These are phyloP conservation scores for Catostomus latipinnis DNA, from an alignment of 2,797 vertebrate genomes.

Conservation along the genomic window DNA sequence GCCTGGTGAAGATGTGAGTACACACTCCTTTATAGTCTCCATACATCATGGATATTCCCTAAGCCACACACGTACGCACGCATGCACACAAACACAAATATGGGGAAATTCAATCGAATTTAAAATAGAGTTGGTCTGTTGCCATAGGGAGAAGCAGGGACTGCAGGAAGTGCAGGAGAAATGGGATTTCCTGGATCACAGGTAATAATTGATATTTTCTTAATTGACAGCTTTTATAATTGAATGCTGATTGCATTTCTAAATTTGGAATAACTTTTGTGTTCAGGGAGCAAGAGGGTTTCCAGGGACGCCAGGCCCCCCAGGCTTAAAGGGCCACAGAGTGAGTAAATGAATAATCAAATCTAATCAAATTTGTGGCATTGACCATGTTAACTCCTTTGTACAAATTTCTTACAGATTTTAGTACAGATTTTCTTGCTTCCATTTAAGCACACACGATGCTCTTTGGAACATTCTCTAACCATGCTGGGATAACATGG, in stretches of 20 bases:
- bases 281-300: conserved; percentile 92
- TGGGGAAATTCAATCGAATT: not conserved
- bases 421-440: too few species aligned
- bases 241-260: conserved; percentile 11
- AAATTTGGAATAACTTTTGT: conserved; percentile 15
- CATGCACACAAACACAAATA: too few species aligned
- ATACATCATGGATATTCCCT: too few species aligned
- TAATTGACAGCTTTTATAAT: not conserved
- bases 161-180: conserved; percentile 88
- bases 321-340: conserved; percentile 94
- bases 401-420: too few species aligned
- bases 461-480: too few species aligned
- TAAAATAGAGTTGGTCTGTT: conserved; percentile 12
- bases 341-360: conserved; percentile 78
- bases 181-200: conserved; percentile 91
- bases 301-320: conserved; percentile 95
- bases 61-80: too few species aligned
- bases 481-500: too few species aligned
- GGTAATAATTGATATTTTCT: conserved; percentile 73
- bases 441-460: too few species aligned
- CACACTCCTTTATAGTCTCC: not conserved
- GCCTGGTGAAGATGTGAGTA: conserved; percentile 94
- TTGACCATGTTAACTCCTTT: too few species aligned
- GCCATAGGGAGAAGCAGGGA: conserved; percentile 89
- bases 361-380: not conserved